These are phyloP conservation scores for Aspidapion aeneum DNA, from an alignment of 2,888 invertebrate species.

Conservation along the genomic window DNA sequence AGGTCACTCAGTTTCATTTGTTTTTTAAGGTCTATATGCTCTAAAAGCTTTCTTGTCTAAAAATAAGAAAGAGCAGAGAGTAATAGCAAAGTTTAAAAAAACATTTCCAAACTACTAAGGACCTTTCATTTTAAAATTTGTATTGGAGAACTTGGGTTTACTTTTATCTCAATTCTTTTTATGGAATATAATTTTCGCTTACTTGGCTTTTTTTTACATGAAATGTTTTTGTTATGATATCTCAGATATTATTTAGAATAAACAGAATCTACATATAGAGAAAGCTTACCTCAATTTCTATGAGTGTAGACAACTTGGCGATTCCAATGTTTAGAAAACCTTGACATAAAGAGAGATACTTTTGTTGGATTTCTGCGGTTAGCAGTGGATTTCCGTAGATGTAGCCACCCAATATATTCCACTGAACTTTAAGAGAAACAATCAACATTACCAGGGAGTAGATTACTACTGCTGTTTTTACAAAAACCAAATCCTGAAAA, in stretches of 20 bases:
- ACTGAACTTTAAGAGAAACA: conserved; percentile 76
- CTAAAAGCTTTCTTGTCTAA: conserved; percentile 44
- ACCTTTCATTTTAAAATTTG: no score
- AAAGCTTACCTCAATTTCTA: conserved; percentile 64
- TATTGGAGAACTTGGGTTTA: no score
- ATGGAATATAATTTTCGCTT: no score
- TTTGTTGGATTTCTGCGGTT: conserved; percentile 67
- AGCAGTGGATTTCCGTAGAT: conserved; percentile 70
- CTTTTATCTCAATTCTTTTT: no score
- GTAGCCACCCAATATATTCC: conserved; percentile 88
- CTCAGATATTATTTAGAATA: no score
- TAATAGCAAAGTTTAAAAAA: no score
- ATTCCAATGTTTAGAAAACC: conserved; percentile 76
- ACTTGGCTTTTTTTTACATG: no score
- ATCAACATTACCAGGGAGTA: conserved; percentile 83
- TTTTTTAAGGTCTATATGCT: conserved; percentile 52
- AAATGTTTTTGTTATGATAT: no score
- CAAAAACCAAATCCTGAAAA: conserved; percentile 62
- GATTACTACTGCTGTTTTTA: conserved; percentile 71
- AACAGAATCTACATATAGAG: no score
- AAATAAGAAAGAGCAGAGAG: no score
- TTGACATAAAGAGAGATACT: conserved; percentile 77
- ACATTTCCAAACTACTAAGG: no score
- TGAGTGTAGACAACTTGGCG: conserved; percentile 60
- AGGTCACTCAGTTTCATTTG: conserved; percentile 72